A percentile compares a stretch with the other conserved stretches of the same genome.
These are phyloP conservation scores for Apolygus lucorum DNA, from an alignment of 1,140 invertebrate species.

Conservation along the genomic window DNA sequence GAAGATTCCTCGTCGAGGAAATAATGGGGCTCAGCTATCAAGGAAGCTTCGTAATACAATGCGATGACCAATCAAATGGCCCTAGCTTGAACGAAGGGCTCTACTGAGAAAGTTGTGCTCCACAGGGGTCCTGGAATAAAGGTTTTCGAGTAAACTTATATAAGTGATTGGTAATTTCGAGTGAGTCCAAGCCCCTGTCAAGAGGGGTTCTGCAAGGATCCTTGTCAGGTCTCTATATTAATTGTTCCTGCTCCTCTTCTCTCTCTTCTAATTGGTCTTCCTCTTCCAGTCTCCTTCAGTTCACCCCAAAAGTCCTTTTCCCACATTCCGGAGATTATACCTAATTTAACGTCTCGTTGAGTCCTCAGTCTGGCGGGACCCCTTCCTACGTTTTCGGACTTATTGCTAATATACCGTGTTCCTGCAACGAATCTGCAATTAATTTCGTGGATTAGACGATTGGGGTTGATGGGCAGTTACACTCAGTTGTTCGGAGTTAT, in stretches of 20 bases:
- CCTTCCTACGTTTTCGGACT: background rate
- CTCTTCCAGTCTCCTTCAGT: background rate
- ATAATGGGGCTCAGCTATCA: no score
- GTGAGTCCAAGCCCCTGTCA: background rate
- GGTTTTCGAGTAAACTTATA: constrained; percentile 1
- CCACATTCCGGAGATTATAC: constrained; percentile 12
- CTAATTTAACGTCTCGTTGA: constrained; percentile 12
- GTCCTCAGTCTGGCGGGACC: background rate
- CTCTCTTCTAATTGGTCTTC: constrained; percentile 5
- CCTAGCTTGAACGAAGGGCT: no score
- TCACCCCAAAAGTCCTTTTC: background rate
- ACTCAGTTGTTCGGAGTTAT: no score
- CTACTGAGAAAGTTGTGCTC: no score
- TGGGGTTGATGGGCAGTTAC: no score
- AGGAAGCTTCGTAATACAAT: no score
- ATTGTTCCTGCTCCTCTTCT: background rate
- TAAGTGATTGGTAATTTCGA: constrained; percentile 9
- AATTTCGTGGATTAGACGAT: no score
- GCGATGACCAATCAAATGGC: no score
- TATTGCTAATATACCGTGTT: constrained; percentile 8
- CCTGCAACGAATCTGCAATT: no score
- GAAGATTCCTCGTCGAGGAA: no score
- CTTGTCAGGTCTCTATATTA: constrained; percentile 14
- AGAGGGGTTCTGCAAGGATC: background rate
- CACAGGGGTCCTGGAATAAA: background rate